Base-by-base conservation (phyloP, 2,888 invertebrate genomes). In the Papilio gigon region DNA sequence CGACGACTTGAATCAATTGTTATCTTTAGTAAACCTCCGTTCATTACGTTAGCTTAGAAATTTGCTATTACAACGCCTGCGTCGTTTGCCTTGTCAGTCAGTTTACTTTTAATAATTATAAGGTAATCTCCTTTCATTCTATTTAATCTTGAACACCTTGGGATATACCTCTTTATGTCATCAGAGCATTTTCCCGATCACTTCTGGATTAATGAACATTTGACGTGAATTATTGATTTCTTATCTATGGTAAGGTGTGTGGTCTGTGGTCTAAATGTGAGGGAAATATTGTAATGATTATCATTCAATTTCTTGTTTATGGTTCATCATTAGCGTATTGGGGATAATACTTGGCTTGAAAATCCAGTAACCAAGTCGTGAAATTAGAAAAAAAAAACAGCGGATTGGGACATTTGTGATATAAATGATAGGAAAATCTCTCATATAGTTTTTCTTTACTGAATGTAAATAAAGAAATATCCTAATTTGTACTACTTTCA, bases 11-110 rank as follows among this genome's bases (percentile, higher is more conserved):
- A n/a, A n/a, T n/a, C n/a, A n/a, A n/a, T n/a, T n/a, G n/a, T n/a
- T n/a, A n/a, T n/a, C n/a, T n/a, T n/a, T n/a, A n/a, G n/a, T n/a
- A n/a, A 42, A 44, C 5, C 17, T 53, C 12, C 50, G 11, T n/a
- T 50, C n/a, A 27, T 67, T 17, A 67, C 30, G 33, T 35, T 4
- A 50, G 17, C n/a, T 30, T 20, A 9, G 25, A 14, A 27, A 60
- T 33, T 44, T 62, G 20, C 8, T 42, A 61, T 53, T 37, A 37
- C 20, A 35, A 50, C 27, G 58, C 14, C n/a, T n/a, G n/a, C n/a
- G n/a, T n/a, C 6, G 63, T 58, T 35, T 42, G 42, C 67, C 67
- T 68, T 68, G 67, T 9, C 27, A 35, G 17, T 59, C 40, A 60
- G 17, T 22, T 44, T 8, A 27, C 35, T 42, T 35, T 67, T 56